Evolutionary conservation across 2,113 vertebrate genomes (phyloP).

Genomic region (Anser brachyrhynchus): DNA sequence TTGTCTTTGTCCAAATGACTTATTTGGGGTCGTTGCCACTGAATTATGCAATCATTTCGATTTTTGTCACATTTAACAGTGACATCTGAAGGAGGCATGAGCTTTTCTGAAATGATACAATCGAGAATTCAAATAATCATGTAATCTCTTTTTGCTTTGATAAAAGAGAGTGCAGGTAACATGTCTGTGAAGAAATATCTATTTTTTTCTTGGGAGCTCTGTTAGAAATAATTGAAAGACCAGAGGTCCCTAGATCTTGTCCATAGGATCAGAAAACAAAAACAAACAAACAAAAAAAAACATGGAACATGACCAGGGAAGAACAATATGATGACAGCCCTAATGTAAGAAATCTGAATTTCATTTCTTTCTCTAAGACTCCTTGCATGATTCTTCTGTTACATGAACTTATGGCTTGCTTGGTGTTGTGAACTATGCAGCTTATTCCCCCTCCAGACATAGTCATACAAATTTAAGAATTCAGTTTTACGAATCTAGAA

Average conservation of each 20-base stretch:
- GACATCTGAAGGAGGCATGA: slow-evolving; percentile 52
- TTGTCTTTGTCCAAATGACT: slow-evolving; percentile 14
- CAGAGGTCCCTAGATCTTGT: neutral
- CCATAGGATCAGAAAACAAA: neutral
- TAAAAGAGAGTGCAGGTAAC: neutral
- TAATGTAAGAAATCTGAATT: neutral
- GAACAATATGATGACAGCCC: neutral
- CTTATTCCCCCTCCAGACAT: neutral
- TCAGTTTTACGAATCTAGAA: neutral
- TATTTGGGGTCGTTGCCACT: slow-evolving; percentile 45
- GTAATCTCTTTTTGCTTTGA: neutral
- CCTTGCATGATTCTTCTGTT: rapidly evolving
- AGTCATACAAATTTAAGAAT: neutral
- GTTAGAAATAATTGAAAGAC: neutral
- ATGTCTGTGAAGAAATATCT: neutral
- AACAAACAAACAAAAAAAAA: neutral
- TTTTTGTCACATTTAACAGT: slow-evolving; percentile 16
- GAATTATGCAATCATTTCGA: slow-evolving; percentile 4
- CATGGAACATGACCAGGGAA: neutral
- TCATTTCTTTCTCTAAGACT: neutral
- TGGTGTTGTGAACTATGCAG: neutral
- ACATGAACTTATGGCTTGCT: neutral
- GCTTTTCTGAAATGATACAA: slow-evolving; percentile 54
- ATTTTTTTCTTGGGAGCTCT: neutral
- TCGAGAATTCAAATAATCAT: neutral